Evolutionary conservation across 1,140 invertebrate species (phyloP).

Genomic region (Gonioctena quinquepunctata): DNA sequence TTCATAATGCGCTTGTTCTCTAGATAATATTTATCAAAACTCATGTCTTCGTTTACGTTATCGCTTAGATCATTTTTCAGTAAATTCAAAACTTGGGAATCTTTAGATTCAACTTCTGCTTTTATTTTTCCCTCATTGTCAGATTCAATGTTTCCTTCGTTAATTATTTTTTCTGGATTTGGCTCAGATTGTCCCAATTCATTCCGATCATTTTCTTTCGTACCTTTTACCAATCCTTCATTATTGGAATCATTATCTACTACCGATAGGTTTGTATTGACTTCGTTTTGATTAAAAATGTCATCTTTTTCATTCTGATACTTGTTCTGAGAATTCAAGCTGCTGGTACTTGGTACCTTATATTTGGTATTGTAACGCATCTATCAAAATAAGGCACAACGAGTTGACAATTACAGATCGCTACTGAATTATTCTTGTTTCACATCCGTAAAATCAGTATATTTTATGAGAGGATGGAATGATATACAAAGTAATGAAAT

Average conservation of each 20-base stretch:
- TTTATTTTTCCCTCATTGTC: too few species aligned
- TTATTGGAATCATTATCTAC: not conserved
- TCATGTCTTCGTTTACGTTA: not conserved
- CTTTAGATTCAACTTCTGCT: not conserved
- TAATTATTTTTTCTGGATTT: not conserved
- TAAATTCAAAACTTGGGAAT: not conserved
- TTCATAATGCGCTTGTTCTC: not conserved
- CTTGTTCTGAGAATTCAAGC: not conserved
- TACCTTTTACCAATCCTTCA: not conserved
- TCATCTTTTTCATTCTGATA: not conserved
- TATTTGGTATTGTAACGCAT: too few species aligned
- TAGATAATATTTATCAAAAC: not conserved
- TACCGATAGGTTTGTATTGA: not conserved
- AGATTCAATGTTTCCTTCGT: too few species aligned
- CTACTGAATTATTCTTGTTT: too few species aligned
- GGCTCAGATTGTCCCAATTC: not conserved
- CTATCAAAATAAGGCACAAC: too few species aligned
- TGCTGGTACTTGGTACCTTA: conserved; percentile 3
- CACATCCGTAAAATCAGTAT: too few species aligned
- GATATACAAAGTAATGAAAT: too few species aligned
- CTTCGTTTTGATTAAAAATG: too few species aligned
- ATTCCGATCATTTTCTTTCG: not conserved
- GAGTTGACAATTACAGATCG: too few species aligned
- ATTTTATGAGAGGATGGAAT: too few species aligned
- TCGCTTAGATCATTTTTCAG: too few species aligned